phyloP scores from a whole-genome alignment of 2,888 invertebrate species.

The Ochropleura leucogaster region DNA sequence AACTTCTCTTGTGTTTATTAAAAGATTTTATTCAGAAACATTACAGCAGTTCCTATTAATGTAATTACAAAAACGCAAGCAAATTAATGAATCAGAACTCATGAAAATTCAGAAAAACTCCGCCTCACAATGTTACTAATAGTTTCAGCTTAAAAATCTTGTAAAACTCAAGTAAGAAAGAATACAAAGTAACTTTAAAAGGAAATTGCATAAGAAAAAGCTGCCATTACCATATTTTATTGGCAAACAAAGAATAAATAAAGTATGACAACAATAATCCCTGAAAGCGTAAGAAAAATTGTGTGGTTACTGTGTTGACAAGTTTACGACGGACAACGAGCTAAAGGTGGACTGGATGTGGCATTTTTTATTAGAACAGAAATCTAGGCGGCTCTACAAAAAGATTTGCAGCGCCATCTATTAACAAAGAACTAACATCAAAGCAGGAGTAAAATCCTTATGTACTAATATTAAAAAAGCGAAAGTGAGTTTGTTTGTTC shows the following conservation, averaged over 20 bases:
- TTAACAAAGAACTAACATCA: too few species aligned
- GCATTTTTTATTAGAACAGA: neutral
- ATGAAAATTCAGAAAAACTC: neutral
- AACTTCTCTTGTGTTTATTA: neutral
- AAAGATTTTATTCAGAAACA: neutral
- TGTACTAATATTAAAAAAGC: too few species aligned
- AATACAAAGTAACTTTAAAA: slow-evolving; percentile 33
- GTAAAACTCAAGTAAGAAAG: neutral
- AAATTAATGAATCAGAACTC: slow-evolving; percentile 8
- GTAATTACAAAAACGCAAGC: neutral
- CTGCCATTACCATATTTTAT: slow-evolving; percentile 58
- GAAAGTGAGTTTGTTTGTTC: too few species aligned
- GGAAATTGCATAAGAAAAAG: slow-evolving; percentile 14
- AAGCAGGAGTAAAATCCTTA: too few species aligned
- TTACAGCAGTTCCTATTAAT: neutral
- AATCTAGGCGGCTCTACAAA: too few species aligned
- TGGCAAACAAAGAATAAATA: slow-evolving; percentile 47
- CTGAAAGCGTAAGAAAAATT: slow-evolving; percentile 53
- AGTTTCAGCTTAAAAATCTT: slow-evolving; percentile 6
- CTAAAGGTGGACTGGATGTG: slow-evolving; percentile 23
- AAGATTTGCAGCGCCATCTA: too few species aligned
- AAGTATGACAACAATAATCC: slow-evolving; percentile 53
- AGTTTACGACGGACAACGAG: slow-evolving; percentile 39
- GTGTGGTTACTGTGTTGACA: slow-evolving; percentile 60
- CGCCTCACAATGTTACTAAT: neutral